These are phyloP conservation scores for Gavialis gangeticus DNA, from an alignment of 2,113 vertebrate species.

Conservation along the genomic window DNA sequence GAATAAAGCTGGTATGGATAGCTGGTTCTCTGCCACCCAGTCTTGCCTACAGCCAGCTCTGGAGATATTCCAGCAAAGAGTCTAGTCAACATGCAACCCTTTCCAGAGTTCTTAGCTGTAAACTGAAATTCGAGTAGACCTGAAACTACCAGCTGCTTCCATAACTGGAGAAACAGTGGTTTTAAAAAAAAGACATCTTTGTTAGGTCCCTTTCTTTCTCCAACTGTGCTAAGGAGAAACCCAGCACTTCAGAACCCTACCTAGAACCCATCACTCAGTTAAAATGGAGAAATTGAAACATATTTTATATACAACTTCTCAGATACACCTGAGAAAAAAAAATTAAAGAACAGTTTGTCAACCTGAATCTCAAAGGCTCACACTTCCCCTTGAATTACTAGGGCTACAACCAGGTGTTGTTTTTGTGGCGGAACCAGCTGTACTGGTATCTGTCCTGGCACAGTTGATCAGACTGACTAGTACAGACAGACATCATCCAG, in stretches of 20 bases:
- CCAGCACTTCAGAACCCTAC: background rate
- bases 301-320: background rate
- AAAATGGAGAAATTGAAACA: no score
- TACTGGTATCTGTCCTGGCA: no score
- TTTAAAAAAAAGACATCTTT: background rate
- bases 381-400: background rate
- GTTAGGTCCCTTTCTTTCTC: background rate
- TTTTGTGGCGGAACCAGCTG: no score
- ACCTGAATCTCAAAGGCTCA: background rate
- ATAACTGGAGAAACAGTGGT: background rate
- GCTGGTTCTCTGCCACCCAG: background rate
- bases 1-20: background rate
- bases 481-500: no score
- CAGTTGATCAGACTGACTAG: no score
- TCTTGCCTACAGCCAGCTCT: background rate
- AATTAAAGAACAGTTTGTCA: background rate
- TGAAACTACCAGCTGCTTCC: background rate
- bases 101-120: background rate
- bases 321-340: background rate
- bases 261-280: background rate
- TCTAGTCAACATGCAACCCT: background rate
- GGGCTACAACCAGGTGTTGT: no score
- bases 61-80: background rate
- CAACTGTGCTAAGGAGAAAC: background rate
- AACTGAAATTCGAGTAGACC: background rate